phyloP scores from a whole-genome alignment of 2,888 invertebrate species.

The Plutella xylostella region DNA sequence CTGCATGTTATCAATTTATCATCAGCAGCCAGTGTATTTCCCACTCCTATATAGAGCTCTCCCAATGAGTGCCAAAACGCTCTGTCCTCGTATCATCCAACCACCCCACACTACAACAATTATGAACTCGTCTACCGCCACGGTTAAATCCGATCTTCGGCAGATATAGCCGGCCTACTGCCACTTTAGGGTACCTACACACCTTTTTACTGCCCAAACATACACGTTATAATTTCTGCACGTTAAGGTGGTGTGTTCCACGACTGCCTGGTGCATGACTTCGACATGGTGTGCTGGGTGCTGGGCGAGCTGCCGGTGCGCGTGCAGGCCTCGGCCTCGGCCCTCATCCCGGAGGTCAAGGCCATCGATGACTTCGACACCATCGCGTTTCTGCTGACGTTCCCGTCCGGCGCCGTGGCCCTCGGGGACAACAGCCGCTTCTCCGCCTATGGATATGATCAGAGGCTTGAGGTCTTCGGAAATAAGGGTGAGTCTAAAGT shows the following conservation, averaged over 20 bases:
- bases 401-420: conserved; percentile 72
- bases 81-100: no score
- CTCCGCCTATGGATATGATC: conserved; percentile 76
- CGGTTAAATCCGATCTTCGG: no score
- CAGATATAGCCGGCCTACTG: no score
- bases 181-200: no score
- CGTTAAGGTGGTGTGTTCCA: conserved; percentile 73
- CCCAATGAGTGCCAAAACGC: no score
- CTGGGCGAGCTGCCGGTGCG: conserved; percentile 71
- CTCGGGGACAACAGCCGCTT: conserved; percentile 73
- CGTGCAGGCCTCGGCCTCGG: conserved; percentile 63
- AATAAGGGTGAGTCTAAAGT: conserved; percentile 61
- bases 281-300: conserved; percentile 75
- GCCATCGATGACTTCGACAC: conserved; percentile 74
- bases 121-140: no score
- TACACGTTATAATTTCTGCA: no score
- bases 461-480: conserved; percentile 75
- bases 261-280: conserved; percentile 77
- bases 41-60: no score
- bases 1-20: no score
- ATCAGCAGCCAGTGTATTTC: no score
- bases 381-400: conserved; percentile 70
- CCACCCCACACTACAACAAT: no score
- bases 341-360: conserved; percentile 71
- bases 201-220: no score